Evolutionary conservation across 2,888 invertebrate species (phyloP).

Genomic region (Molanna angustata): DNA sequence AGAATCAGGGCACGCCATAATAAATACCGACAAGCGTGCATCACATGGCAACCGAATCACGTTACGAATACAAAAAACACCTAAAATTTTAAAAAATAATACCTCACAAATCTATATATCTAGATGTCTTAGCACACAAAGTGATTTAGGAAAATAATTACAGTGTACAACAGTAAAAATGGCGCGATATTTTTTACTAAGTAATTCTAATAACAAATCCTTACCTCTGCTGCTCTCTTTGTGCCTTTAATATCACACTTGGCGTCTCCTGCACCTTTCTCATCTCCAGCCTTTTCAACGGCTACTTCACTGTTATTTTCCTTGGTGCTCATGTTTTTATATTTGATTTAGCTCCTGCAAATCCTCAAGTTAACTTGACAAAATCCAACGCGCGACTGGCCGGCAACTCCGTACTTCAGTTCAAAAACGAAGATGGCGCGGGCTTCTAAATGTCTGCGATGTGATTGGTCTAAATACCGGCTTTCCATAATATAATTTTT

Average conservation of each 20-base stretch:
- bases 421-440: conserved; percentile 85
- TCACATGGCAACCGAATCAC: conserved; percentile 40
- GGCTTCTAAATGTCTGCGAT: conserved; percentile 51
- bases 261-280: conserved; percentile 68
- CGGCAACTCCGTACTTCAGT: conserved; percentile 66
- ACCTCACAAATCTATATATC: not conserved
- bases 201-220: conserved; percentile 40
- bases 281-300: conserved; percentile 77
- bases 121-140: conserved; percentile 35
- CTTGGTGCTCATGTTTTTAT: conserved; percentile 65
- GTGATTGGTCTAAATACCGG: conserved; percentile 43
- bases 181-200: conserved; percentile 51
- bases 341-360: conserved; percentile 32
- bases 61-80: conserved; percentile 17
- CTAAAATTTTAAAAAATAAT: not conserved
- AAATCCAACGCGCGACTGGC: conserved; percentile 67
- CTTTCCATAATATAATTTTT: conserved; percentile 17
- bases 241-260: conserved; percentile 84
- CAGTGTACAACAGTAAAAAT: conserved; percentile 50
- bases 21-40: conserved; percentile 26
- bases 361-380: conserved; percentile 54
- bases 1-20: conserved; percentile 19
- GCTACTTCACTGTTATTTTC: conserved; percentile 83
- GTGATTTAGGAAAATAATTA: too few relatives aligned
- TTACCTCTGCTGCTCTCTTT: conserved; percentile 86